A percentile compares a stretch with the other conserved stretches of the same genome.
phyloP scores from a whole-genome alignment of 2,888 invertebrate genomes.

The Pherbina coryleti region DNA sequence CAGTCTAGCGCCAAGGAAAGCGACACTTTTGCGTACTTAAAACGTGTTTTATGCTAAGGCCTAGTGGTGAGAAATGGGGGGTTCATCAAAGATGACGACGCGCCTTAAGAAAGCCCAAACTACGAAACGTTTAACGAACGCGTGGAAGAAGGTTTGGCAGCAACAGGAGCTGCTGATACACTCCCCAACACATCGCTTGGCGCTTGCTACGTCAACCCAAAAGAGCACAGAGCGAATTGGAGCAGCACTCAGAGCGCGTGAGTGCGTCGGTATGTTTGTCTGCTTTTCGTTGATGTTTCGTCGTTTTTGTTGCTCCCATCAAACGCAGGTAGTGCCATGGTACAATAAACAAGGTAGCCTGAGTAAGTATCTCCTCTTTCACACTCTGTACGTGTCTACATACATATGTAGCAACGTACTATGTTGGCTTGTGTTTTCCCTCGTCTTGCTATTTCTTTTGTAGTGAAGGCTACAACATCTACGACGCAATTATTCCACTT shows the following conservation, averaged over 20 bases:
- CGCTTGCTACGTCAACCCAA: constrained; percentile 45
- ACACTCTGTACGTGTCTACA: not conserved
- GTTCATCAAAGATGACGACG: not conserved
- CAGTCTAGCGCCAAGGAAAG: constrained; percentile 31
- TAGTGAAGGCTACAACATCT: constrained; percentile 24
- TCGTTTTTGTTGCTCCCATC: not conserved
- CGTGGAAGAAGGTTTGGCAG: constrained; percentile 12
- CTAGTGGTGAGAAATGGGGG: constrained; percentile 30
- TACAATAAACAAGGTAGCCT: not conserved
- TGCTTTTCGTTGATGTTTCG: too few species aligned
- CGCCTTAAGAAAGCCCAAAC: constrained; percentile 30
- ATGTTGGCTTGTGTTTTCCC: not conserved
- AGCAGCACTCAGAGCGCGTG: not conserved
- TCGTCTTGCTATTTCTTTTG: not conserved
- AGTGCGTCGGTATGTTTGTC: not conserved
- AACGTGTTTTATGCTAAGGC: constrained; percentile 1
- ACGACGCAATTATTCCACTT: constrained; percentile 54
- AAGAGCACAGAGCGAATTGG: constrained; percentile 42
- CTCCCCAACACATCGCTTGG: constrained; percentile 13
- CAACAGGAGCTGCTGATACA: constrained; percentile 46
- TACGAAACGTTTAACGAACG: not conserved
- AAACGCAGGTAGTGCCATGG: not conserved
- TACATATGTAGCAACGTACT: not conserved
- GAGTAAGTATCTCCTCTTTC: not conserved
- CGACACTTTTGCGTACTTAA: constrained; percentile 32